Evolutionary conservation across 2,888 invertebrate genomes (phyloP).

Genomic region (Drosophila seclusa): DNA sequence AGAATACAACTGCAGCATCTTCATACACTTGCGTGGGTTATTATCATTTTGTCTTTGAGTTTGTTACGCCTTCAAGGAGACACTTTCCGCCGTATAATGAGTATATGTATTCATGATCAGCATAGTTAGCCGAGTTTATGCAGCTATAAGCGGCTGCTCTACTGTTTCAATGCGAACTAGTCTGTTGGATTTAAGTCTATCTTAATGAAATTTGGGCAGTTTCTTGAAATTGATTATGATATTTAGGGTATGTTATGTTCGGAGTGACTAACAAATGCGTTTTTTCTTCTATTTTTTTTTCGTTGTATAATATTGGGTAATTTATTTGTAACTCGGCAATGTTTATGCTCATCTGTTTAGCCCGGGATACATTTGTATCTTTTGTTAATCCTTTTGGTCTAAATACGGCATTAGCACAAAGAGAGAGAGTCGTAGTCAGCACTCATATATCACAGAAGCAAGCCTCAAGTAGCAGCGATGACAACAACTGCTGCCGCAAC

Average conservation of each 20-base stretch:
- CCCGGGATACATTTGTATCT: slow-evolving; percentile 68
- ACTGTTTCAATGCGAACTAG: neutral
- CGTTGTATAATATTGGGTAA: slow-evolving; percentile 57
- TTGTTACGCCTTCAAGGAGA: neutral
- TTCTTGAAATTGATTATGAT: neutral
- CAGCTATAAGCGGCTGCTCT: neutral
- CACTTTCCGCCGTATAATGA: neutral
- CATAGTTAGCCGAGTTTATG: neutral
- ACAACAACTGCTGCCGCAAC: slow-evolving; percentile 36
- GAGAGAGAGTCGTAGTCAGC: slow-evolving; percentile 56
- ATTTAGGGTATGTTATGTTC: neutral
- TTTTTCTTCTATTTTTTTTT: slow-evolving; percentile 20
- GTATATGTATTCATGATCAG: neutral
- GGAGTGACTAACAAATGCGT: neutral
- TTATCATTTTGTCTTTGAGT: neutral
- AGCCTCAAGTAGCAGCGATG: slow-evolving; percentile 70
- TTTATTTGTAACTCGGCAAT: slow-evolving; percentile 53
- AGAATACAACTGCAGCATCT: slow-evolving; percentile 26
- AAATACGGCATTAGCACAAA: slow-evolving; percentile 55
- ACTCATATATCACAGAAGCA: slow-evolving; percentile 58
- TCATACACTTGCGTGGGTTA: neutral
- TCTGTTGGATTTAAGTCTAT: neutral
- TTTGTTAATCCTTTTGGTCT: slow-evolving; percentile 74
- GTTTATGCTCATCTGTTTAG: slow-evolving; percentile 47
- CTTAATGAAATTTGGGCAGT: neutral